phyloP scores from a whole-genome alignment of 2,888 invertebrate species.

The Drepana falcataria region DNA sequence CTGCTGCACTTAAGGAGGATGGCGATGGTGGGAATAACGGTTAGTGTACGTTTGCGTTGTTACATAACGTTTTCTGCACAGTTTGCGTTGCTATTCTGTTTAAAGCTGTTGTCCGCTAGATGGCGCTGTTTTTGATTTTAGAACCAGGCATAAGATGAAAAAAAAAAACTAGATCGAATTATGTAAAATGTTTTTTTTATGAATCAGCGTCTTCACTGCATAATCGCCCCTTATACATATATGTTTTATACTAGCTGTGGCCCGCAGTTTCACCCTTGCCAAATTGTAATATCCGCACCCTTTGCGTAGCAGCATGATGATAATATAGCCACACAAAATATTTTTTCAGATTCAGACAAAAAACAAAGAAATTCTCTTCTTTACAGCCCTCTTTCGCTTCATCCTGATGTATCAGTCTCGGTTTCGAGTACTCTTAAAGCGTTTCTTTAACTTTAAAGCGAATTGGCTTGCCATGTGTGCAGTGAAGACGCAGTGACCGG shows the following conservation, averaged over 20 bases:
- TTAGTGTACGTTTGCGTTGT: background rate
- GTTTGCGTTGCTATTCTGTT: background rate
- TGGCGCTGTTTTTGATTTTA: background rate
- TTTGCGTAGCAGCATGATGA: no score
- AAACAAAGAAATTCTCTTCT: no score
- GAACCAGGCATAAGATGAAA: background rate
- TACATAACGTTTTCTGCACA: background rate
- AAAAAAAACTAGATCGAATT: background rate
- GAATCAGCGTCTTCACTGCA: background rate
- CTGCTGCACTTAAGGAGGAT: constrained; percentile 76
- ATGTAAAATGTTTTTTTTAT: background rate
- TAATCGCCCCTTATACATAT: background rate
- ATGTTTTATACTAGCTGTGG: no score
- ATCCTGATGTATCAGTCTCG: no score
- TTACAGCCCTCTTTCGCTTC: no score
- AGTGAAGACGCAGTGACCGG: background rate
- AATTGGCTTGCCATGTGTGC: background rate
- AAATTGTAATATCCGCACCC: no score
- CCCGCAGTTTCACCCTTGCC: no score
- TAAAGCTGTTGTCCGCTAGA: background rate
- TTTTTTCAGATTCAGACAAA: no score
- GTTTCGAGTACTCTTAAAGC: no score
- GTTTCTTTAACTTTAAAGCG: no score
- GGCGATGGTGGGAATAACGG: constrained; percentile 19
- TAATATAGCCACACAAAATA: no score